Percentiles rank a stretch among this genome's conserved stretches.
These are phyloP conservation scores for Pseudomyrmex pallidus DNA, from an alignment of 1,140 invertebrate species.

Conservation along the genomic window DNA sequence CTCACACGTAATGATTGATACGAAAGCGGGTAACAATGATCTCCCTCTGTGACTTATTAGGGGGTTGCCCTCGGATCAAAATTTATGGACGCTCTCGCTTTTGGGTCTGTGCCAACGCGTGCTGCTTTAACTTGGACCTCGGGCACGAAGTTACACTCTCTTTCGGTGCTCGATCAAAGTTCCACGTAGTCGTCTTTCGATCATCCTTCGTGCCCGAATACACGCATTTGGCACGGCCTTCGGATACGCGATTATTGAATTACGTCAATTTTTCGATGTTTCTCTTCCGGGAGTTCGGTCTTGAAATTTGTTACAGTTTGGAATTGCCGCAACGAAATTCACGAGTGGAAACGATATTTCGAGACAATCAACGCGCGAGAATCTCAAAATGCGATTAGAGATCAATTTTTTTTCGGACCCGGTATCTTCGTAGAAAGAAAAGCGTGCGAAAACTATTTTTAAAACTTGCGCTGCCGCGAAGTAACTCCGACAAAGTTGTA, in stretches of 20 bases:
- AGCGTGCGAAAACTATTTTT: too few species aligned
- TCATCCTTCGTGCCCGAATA: conserved; percentile 16
- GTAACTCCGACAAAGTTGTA: conserved; percentile 25
- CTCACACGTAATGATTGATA: not conserved
- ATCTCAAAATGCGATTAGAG: too few species aligned
- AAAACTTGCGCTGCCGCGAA: not conserved
- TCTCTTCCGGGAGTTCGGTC: not conserved
- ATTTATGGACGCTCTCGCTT: conserved; percentile 38
- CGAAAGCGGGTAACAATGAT: not conserved
- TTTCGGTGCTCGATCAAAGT: conserved; percentile 44
- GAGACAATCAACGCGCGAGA: too few species aligned
- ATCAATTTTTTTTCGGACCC: too few species aligned
- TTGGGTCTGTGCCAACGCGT: conserved; percentile 54
- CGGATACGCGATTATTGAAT: conserved; percentile 37
- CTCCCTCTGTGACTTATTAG: not conserved
- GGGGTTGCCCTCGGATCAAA: not conserved
- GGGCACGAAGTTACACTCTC: conserved; percentile 44
- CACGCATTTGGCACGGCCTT: not conserved
- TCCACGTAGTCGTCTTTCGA: not conserved
- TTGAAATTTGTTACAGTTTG: too few species aligned
- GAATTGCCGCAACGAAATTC: too few species aligned
- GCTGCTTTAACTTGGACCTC: conserved; percentile 51
- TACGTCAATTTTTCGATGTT: conserved; percentile 26
- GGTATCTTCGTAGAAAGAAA: too few species aligned
- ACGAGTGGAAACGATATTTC: too few species aligned